Conservation (phyloP, 1,140 invertebrate genomes). For the Diabrotica undecimpunctata region DNA sequence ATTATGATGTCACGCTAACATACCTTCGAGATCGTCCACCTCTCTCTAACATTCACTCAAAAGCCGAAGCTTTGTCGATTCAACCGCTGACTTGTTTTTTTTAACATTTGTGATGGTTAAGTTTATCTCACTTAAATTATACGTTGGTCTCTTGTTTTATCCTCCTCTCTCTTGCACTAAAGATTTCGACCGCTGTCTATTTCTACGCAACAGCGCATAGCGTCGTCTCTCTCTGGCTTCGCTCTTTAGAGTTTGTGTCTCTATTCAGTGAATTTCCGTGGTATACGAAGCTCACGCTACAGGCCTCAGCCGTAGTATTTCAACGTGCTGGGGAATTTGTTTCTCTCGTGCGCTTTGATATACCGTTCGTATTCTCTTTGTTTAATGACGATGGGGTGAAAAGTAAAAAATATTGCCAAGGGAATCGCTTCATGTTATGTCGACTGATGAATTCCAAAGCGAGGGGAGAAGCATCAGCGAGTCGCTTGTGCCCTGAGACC, state of each 20-base stretch:
- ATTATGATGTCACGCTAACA: conserved; percentile 31
- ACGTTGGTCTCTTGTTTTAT: conserved; percentile 28
- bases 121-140: conserved; percentile 30
- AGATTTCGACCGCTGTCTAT: neutral
- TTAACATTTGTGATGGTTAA: conserved; percentile 25
- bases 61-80: conserved; percentile 8
- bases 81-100: conserved; percentile 25
- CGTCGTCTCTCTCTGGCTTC: conserved; percentile 11
- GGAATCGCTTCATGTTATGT: conserved; percentile 16
- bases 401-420: conserved; percentile 26
- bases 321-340: neutral
- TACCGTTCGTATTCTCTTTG: conserved; percentile 10
- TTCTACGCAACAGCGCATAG: conserved; percentile 8
- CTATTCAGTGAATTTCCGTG: conserved; percentile 18
- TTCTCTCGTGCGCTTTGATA: conserved; percentile 6
- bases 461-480: conserved; percentile 9
- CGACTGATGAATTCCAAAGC: conserved; percentile 18
- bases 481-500: neutral
- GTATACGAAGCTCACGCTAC: conserved; percentile 12
- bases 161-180: conserved; percentile 14
- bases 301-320: conserved; percentile 9
- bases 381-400: conserved; percentile 18
- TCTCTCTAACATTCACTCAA: conserved; percentile 19
- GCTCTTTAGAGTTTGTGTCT: conserved; percentile 11
- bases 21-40: conserved; percentile 6